Base-by-base conservation (phyloP, 2,797 vertebrate species). In the Periophthalmus magnuspinnatus region DNA sequence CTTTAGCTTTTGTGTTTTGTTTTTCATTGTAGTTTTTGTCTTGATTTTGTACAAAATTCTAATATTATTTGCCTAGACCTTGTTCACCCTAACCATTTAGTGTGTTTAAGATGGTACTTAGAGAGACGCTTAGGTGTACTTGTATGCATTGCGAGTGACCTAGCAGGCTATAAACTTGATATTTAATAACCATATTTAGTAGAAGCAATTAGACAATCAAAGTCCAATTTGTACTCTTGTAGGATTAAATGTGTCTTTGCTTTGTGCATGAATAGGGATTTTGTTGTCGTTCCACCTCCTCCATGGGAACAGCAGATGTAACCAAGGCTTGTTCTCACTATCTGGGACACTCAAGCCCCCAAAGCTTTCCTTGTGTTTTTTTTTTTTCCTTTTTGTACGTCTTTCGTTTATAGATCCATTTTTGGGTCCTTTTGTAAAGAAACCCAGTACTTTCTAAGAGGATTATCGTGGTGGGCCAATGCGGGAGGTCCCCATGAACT, bases 321-420 rank as follows among this genome's bases (percentile, higher is more conserved):
- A 36, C 68, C 41, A 68, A 57, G 70, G 70, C 33, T 83, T 83
- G 16, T 83, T 84, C 72, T 75, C 72, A 62, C 79, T 86, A 84
- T 89, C 84, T 88, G 85, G 87, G 83, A 88, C 77, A 74, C 57
- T 67, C 48, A 52, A 75, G 56, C 79, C 79, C 75, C 82, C 36
- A 67, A 76, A 83, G 81, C 72, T 5, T 76, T 69, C 68, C 67
- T 77, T 75, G 58, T 52, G 17, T 70, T 56, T 38, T 50, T 47
- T 38, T 59, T 4, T 4, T 3, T n/a, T n/a, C n/a, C 32, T 32
- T 3, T 76, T 72, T 62, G 14, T 73, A 48, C 65, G 72, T 65
- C 71, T 8, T 2, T 5, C 69, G 41, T 80, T 67, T 71, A 58
- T 70, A 55, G 80, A 65, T 68, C 45, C 6, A 19, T 63, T 73